Conservation (phyloP, 1,140 invertebrate species). For the Pogonomyrmex barbatus region DNA sequence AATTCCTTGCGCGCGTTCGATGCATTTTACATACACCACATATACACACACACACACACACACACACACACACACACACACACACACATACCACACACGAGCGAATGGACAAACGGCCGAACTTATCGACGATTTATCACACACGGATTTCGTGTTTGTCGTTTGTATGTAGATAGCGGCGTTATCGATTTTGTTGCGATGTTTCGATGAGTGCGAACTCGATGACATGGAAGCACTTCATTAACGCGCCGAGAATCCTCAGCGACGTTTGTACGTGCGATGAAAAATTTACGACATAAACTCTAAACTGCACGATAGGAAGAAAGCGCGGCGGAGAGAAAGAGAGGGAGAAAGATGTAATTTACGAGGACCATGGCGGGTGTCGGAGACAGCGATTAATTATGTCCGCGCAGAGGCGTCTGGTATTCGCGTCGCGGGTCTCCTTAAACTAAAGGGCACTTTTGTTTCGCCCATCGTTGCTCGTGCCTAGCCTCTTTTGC, state of each 20-base stretch:
- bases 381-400: slow-evolving; percentile 78
- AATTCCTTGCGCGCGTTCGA: slow-evolving; percentile 40
- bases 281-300: slow-evolving; percentile 54
- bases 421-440: slow-evolving; percentile 39
- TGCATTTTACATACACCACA: slow-evolving; percentile 13
- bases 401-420: slow-evolving; percentile 63
- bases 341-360: slow-evolving; percentile 63
- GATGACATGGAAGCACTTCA: slow-evolving; percentile 40
- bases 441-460: slow-evolving; percentile 53
- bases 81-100: background rate
- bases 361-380: slow-evolving; percentile 72
- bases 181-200: slow-evolving; percentile 21
- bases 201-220: slow-evolving; percentile 4
- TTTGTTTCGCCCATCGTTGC: slow-evolving; percentile 44
- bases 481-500: background rate
- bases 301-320: slow-evolving; percentile 39
- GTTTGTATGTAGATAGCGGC: background rate
- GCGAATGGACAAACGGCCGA: slow-evolving; percentile 44
- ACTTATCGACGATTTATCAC: slow-evolving; percentile 55
- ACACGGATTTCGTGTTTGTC: slow-evolving; percentile 20
- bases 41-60: no score
- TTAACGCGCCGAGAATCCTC: slow-evolving; percentile 57
- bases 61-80: no score
- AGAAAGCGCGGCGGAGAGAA: slow-evolving; percentile 6
- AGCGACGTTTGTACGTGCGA: slow-evolving; percentile 22